phyloP scores from a whole-genome alignment of 2,797 vertebrate genomes.

The Hippoglossus hippoglossus region DNA sequence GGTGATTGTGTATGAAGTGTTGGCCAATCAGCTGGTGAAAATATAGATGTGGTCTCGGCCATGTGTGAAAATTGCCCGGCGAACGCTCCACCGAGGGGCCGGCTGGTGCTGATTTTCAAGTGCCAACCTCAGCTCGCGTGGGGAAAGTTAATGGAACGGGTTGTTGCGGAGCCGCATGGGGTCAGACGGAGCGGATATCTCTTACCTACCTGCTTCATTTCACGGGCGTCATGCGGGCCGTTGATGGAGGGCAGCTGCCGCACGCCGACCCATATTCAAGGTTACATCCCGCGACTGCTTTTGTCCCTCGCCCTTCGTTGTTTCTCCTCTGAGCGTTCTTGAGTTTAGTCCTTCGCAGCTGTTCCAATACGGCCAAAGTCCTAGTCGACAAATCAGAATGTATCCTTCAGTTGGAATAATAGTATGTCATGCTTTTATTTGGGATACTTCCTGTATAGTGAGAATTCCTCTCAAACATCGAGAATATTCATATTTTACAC shows the following conservation, averaged over 20 bases:
- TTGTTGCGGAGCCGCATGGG: constrained; percentile 61
- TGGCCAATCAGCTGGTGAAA: constrained; percentile 57
- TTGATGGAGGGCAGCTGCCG: constrained; percentile 68
- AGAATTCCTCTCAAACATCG: too few relatives aligned
- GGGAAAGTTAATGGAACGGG: constrained; percentile 67
- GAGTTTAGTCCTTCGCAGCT: neutral
- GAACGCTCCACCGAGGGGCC: constrained; percentile 22
- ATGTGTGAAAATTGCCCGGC: constrained; percentile 51
- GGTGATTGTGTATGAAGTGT: constrained; percentile 32
- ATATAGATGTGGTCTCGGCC: constrained; percentile 19
- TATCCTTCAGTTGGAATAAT: too few relatives aligned
- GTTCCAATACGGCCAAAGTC: neutral
- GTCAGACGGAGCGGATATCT: constrained; percentile 62
- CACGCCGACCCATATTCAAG: constrained; percentile 61
- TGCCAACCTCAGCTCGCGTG: constrained; percentile 48
- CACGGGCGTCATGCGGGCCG: constrained; percentile 56
- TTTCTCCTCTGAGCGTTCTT: constrained; percentile 4
- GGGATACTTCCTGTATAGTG: too few relatives aligned
- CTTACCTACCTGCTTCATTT: constrained; percentile 67
- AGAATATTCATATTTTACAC: too few relatives aligned
- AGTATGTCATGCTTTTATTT: too few relatives aligned
- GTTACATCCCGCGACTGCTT: constrained; percentile 54
- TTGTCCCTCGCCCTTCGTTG: constrained; percentile 48
- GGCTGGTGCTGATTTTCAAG: constrained; percentile 63
- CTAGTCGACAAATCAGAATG: neutral